These are phyloP conservation scores for Brachyhypopomus occidentalis DNA, from an alignment of 2,113 vertebrate species.

Conservation along the genomic window DNA sequence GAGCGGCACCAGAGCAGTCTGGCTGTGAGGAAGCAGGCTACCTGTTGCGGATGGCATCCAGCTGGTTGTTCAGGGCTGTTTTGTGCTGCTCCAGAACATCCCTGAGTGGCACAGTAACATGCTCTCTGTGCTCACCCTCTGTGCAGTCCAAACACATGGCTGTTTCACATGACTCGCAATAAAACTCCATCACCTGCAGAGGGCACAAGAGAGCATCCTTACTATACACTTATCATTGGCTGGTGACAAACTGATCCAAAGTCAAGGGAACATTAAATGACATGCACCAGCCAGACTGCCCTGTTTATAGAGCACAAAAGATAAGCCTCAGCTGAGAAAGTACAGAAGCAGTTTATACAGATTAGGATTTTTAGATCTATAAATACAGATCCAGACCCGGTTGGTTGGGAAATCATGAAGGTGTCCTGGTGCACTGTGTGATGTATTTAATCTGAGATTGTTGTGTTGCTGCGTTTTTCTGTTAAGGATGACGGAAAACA, in stretches of 20 bases:
- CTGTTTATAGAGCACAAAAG: no score
- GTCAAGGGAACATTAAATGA: background rate
- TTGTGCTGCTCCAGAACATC: constrained; percentile 95
- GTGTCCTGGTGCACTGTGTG: background rate
- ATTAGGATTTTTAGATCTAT: constrained; percentile 48
- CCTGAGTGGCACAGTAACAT: constrained; percentile 84
- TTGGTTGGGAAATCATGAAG: background rate
- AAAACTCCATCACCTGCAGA: constrained; percentile 92
- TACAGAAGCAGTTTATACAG: constrained; percentile 63
- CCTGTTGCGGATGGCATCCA: constrained; percentile 87
- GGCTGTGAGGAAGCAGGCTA: constrained; percentile 42
- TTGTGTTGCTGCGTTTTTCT: no score
- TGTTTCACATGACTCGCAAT: constrained; percentile 93
- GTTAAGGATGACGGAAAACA: no score
- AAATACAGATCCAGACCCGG: background rate
- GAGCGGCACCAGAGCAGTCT: background rate
- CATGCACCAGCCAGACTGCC: background rate
- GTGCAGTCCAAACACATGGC: constrained; percentile 94
- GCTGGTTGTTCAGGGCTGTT: constrained; percentile 85
- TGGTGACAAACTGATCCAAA: background rate
- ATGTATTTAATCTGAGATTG: background rate
- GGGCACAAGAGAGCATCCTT: constrained; percentile 53
- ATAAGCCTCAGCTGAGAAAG: no score
- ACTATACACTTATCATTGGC: background rate
- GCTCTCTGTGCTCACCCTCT: constrained; percentile 87